phyloP scores from a whole-genome alignment of 2,888 invertebrate genomes.

The Barypeithes pellucidus region DNA sequence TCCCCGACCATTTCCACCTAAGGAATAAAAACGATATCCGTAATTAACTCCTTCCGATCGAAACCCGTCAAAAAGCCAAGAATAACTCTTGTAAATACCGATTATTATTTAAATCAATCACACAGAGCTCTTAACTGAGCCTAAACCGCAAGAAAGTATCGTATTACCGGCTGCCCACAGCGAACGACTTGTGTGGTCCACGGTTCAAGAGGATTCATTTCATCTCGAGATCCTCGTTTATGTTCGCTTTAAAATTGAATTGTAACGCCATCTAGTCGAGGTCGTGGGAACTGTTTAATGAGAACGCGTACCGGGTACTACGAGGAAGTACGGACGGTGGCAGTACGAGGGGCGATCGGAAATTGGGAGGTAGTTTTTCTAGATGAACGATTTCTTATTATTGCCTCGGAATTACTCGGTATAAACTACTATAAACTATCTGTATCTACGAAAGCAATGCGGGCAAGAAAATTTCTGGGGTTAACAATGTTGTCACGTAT shows the following conservation, averaged over 20 bases:
- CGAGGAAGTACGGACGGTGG: constrained; percentile 7
- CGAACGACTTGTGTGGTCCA: constrained; percentile 60
- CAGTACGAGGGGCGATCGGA: neutral
- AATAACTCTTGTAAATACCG: constrained; percentile 41
- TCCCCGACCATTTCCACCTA: neutral
- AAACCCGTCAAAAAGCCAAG: constrained; percentile 27
- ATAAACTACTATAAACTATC: too few species aligned
- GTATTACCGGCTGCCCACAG: constrained; percentile 53
- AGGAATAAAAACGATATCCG: neutral
- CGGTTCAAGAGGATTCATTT: constrained; percentile 49
- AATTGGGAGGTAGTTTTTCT: neutral
- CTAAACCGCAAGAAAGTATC: constrained; percentile 54
- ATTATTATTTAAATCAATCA: constrained; percentile 55
- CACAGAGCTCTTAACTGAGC: constrained; percentile 48
- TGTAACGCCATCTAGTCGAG: constrained; percentile 45
- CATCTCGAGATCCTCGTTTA: constrained; percentile 35
- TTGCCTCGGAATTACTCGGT: too few species aligned
- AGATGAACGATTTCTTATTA: too few species aligned
- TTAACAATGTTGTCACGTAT: too few species aligned
- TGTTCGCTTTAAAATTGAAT: constrained; percentile 39
- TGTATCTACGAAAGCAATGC: too few species aligned
- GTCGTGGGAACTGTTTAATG: constrained; percentile 35
- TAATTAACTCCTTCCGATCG: constrained; percentile 41
- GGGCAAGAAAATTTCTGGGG: too few species aligned
- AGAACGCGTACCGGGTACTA: constrained; percentile 28